Conservation (phyloP, 2,888 invertebrate genomes). For the Invenusta paracnida region DNA sequence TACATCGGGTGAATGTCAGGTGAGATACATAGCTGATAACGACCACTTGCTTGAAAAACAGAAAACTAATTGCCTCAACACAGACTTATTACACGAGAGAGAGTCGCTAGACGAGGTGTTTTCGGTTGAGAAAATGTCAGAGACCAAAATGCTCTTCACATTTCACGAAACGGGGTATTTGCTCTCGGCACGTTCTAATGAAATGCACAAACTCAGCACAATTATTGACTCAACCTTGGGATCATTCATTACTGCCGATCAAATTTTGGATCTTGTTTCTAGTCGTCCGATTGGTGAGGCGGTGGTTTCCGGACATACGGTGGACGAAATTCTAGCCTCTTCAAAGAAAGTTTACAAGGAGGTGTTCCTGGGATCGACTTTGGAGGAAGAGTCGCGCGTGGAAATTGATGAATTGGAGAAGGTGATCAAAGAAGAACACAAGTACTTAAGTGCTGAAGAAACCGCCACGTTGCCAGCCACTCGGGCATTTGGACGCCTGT, state of each 20-base stretch:
- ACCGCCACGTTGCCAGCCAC: not conserved
- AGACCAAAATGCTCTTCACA: not conserved
- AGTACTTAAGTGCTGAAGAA: not conserved
- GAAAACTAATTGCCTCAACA: not conserved
- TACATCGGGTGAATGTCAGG: not conserved
- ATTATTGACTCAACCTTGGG: not conserved
- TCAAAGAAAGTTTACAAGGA: not conserved
- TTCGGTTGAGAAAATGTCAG: not conserved
- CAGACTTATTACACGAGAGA: not conserved
- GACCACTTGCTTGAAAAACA: not conserved
- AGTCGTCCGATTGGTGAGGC: not conserved
- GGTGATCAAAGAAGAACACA: not conserved
- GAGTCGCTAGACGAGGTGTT: not conserved
- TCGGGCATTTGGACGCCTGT: not conserved
- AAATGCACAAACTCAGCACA: not conserved
- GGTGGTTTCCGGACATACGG: not conserved
- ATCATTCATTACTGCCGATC: not conserved
- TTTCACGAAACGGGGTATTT: not conserved
- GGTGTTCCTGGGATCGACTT: not conserved
- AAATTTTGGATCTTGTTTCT: not conserved
- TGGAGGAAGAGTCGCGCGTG: not conserved
- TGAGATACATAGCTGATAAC: not conserved
- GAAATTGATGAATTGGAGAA: not conserved
- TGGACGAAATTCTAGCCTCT: not conserved
- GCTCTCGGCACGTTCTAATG: not conserved